Evolutionary conservation across 2,113 vertebrate species (phyloP).

Genomic region (Alectura lathami): DNA sequence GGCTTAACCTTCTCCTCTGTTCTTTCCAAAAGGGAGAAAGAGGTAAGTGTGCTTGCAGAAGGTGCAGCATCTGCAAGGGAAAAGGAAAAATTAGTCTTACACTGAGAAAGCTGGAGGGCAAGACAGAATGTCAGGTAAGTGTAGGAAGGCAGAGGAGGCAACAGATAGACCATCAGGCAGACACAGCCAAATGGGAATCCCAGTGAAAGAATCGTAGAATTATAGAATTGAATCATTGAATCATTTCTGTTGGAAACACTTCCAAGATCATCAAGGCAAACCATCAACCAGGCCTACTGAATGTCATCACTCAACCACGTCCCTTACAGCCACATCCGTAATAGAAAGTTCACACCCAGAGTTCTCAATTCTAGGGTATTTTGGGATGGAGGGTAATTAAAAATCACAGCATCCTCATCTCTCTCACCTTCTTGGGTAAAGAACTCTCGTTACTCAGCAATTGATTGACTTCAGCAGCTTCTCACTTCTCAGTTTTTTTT

Average conservation of each 20-base stretch:
- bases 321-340: too few relatives aligned
- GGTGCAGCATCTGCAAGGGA: neutral
- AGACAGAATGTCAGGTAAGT: neutral
- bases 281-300: too few relatives aligned
- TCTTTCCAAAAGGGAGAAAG: neutral
- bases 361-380: too few relatives aligned
- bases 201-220: neutral
- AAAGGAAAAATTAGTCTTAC: neutral
- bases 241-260: neutral
- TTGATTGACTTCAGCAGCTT: neutral
- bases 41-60: neutral
- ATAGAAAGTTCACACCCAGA: too few relatives aligned
- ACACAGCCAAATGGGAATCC: neutral
- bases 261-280: neutral
- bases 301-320: too few relatives aligned
- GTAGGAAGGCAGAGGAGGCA: neutral
- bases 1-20: neutral
- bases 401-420: neutral
- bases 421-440: neutral
- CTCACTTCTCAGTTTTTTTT: neutral
- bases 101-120: neutral
- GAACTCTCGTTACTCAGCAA: neutral
- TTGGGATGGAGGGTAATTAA: neutral
- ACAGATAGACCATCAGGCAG: neutral
- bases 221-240: neutral